A percentile compares a stretch with the other conserved stretches of the same genome.
phyloP scores from a whole-genome alignment of 2,797 vertebrate genomes.

The Selene dorsalis region DNA sequence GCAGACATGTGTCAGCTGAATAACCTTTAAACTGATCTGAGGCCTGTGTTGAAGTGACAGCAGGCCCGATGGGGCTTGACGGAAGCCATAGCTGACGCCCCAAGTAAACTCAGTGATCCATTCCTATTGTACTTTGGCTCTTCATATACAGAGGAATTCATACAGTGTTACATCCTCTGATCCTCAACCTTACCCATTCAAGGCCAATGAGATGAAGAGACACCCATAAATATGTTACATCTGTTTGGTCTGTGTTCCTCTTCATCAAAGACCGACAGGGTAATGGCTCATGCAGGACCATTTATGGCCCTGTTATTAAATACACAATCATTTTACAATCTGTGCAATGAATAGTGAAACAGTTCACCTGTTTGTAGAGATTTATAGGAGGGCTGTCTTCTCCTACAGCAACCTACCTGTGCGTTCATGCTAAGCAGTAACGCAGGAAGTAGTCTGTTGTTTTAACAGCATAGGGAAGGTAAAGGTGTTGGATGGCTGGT shows the following conservation, averaged over 20 bases:
- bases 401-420: constrained; percentile 20
- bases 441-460: constrained; percentile 1
- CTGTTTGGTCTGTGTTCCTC: constrained; percentile 52
- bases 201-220: constrained; percentile 41
- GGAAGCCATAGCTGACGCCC: constrained; percentile 50
- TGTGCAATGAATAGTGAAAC: constrained; percentile 21
- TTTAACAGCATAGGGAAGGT: constrained; percentile 4
- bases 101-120: constrained; percentile 61
- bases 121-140: constrained; percentile 60
- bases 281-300: constrained; percentile 46
- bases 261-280: constrained; percentile 56
- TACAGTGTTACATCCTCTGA: constrained; percentile 39
- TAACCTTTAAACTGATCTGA: constrained; percentile 83
- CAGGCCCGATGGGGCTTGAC: constrained; percentile 64
- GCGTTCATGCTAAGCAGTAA: constrained; percentile 4
- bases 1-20: constrained; percentile 85
- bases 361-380: constrained; percentile 23
- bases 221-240: constrained; percentile 45
- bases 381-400: constrained; percentile 11
- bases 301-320: constrained; percentile 55
- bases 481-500: background rate
- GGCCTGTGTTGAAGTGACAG: constrained; percentile 75
- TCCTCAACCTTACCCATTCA: constrained; percentile 6
- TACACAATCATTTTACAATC: constrained; percentile 42
- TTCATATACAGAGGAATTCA: constrained; percentile 42